Evolutionary conservation across 2,113 vertebrate species (phyloP).

Genomic region (Recurvirostra avosetta): DNA sequence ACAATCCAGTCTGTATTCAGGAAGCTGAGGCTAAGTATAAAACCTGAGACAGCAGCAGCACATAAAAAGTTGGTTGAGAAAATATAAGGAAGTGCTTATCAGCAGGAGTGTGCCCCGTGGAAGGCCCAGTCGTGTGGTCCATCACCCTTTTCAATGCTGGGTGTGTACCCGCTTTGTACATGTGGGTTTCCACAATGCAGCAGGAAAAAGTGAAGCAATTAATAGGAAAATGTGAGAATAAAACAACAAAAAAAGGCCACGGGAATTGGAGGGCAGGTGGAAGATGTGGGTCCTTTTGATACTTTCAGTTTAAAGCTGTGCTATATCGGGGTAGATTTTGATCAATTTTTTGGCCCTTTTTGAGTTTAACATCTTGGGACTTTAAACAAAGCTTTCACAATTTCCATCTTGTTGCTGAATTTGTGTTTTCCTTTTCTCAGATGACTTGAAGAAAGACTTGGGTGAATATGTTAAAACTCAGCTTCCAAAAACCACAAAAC

Average conservation of each 20-base stretch:
- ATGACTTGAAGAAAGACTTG: constrained; percentile 88
- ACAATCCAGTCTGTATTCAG: background rate
- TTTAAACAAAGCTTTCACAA: background rate
- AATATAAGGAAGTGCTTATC: background rate
- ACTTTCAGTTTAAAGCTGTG: background rate
- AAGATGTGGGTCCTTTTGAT: background rate
- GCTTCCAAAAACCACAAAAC: constrained; percentile 79
- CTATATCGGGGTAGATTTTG: background rate
- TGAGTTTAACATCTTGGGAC: background rate
- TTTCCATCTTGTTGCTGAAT: background rate
- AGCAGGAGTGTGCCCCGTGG: rapidly evolving
- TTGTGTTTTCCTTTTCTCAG: constrained; percentile 66
- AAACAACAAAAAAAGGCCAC: background rate
- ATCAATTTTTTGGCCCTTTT: background rate
- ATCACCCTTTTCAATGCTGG: background rate
- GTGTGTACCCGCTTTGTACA: background rate
- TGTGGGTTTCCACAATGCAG: background rate
- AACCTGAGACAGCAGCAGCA: background rate
- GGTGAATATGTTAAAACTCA: constrained; percentile 78
- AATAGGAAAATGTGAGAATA: background rate
- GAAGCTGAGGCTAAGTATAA: background rate
- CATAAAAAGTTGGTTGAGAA: background rate
- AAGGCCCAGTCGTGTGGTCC: background rate
- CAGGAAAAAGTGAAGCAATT: background rate
- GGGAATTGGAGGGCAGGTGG: background rate